These are phyloP conservation scores for Lanius ludovicianus DNA, from an alignment of 2,113 vertebrate species.

Conservation along the genomic window DNA sequence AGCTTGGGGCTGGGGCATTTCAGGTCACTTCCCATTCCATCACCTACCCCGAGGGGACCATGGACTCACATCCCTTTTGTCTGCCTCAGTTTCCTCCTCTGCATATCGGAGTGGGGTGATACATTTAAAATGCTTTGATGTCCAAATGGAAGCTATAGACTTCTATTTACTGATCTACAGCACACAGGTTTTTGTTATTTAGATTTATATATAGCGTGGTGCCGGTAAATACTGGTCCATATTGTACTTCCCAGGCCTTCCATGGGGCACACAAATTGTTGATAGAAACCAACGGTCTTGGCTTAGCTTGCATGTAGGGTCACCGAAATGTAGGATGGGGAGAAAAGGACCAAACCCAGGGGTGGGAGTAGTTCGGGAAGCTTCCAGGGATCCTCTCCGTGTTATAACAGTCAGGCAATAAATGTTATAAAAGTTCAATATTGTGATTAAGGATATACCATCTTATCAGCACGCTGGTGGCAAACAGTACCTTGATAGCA, in stretches of 20 bases:
- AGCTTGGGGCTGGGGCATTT: not conserved
- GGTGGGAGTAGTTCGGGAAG: not conserved
- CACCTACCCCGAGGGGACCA: fast-evolving
- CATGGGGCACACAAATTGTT: not conserved
- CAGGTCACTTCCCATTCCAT: not conserved
- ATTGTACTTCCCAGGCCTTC: not conserved
- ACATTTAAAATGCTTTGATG: not conserved
- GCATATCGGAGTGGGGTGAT: fast-evolving
- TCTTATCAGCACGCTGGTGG: not conserved
- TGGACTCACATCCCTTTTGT: not conserved
- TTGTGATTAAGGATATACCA: not conserved
- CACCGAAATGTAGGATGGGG: not conserved
- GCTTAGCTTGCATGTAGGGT: not conserved
- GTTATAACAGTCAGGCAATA: not conserved
- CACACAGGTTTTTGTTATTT: not conserved
- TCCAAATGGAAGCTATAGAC: not conserved
- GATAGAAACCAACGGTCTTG: not conserved
- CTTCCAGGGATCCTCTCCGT: not conserved
- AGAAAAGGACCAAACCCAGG: not conserved
- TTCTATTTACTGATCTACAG: not conserved
- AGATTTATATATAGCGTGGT: not conserved
- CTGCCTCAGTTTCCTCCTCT: slow-evolving; percentile 19
- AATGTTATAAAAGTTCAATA: not conserved
- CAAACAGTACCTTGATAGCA: not conserved
- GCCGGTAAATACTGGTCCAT: not conserved